Percentiles rank a stretch among this genome's conserved stretches.
Evolutionary conservation across 92 coral and sea anemone genomes (phyloP).

Genomic region (Chrysogorgia sp.): DNA sequence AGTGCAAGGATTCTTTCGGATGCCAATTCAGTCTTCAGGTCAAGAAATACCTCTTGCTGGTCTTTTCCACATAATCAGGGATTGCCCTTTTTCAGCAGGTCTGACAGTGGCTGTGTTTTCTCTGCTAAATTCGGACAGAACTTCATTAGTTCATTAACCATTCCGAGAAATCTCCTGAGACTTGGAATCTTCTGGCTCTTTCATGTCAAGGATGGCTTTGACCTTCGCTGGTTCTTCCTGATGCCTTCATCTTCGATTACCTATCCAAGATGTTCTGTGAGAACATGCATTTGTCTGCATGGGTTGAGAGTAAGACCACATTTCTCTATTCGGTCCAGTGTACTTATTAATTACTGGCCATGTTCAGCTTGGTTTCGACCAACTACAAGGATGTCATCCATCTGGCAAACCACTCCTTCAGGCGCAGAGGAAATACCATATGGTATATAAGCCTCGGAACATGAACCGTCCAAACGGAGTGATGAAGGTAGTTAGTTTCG

Average conservation of each 20-base stretch:
- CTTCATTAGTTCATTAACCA: too few species aligned
- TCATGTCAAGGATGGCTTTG: too few species aligned
- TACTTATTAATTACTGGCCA: conserved; percentile 34
- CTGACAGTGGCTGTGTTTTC: conserved; percentile 6
- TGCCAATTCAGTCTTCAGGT: too few species aligned
- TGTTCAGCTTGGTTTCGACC: conserved; percentile 65
- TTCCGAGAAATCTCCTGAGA: conserved; percentile 62
- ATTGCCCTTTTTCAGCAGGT: conserved; percentile 28
- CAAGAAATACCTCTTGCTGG: conserved; percentile 47
- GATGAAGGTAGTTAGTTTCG: too few species aligned
- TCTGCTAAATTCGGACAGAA: too few species aligned
- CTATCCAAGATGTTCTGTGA: conserved; percentile 54
- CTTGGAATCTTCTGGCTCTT: conserved; percentile 46
- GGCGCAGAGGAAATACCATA: conserved; percentile 45
- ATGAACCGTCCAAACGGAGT: too few species aligned
- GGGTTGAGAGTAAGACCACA: conserved; percentile 61
- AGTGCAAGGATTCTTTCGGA: conserved; percentile 1
- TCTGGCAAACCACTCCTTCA: conserved; percentile 53
- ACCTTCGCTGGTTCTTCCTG: conserved; percentile 58
- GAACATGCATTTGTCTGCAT: conserved; percentile 49
- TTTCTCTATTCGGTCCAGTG: conserved; percentile 57
- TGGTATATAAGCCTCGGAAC: conserved; percentile 49
- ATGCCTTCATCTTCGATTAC: conserved; percentile 54
- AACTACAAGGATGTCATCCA: conserved; percentile 54
- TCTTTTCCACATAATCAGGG: conserved; percentile 63